Conservation (phyloP, 2,797 vertebrate genomes). For the Morus bassanus region DNA sequence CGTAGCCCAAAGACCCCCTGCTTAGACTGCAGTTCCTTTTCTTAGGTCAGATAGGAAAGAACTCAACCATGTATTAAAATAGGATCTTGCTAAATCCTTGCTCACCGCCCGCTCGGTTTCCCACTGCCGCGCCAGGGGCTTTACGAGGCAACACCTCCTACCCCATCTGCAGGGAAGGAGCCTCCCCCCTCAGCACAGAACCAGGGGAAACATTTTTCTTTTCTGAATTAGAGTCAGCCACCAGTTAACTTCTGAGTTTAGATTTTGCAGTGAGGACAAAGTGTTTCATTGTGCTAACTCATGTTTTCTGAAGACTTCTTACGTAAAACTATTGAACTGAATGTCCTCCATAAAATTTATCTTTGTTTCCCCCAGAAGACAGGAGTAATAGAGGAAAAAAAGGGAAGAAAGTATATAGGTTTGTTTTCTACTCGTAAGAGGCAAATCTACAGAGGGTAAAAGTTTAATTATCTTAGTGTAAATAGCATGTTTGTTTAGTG, state of each 20-base stretch:
- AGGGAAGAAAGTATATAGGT: neutral
- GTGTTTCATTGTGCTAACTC: neutral
- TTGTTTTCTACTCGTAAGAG: neutral
- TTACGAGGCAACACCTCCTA: neutral
- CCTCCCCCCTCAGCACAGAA: neutral
- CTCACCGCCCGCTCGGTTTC: neutral
- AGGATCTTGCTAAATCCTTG: neutral
- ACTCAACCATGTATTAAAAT: slow-evolving; percentile 6
- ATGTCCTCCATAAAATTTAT: neutral
- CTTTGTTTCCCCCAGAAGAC: neutral
- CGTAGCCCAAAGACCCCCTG: neutral
- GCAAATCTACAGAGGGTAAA: neutral
- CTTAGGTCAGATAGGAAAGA: slow-evolving; percentile 19
- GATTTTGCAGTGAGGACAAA: neutral
- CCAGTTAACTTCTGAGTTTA: neutral
- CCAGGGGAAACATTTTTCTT: neutral
- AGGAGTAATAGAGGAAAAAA: neutral
- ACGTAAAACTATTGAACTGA: neutral
- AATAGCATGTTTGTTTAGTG: neutral
- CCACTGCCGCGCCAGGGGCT: neutral
- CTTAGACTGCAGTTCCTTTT: neutral
- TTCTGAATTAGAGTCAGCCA: neutral
- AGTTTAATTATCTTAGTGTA: neutral
- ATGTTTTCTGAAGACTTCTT: neutral
- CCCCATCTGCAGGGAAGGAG: neutral